These are phyloP conservation scores for Drosophila nr. fundita DNA, from an alignment of 2,888 invertebrate genomes.

Conservation along the genomic window DNA sequence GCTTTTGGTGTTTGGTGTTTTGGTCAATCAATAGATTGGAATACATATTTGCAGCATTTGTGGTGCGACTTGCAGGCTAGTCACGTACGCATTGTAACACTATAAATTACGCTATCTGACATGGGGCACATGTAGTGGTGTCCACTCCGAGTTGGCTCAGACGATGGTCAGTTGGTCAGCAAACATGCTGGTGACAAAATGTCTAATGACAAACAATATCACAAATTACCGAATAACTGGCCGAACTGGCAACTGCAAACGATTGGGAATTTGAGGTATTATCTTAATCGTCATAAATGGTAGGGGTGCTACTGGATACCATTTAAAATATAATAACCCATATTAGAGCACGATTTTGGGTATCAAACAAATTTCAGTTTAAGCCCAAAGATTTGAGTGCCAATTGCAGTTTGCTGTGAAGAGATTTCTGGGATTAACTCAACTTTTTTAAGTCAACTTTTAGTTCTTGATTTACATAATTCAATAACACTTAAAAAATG, in stretches of 20 bases:
- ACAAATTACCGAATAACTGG: slow-evolving; percentile 38
- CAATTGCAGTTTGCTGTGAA: neutral
- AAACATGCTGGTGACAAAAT: slow-evolving; percentile 49
- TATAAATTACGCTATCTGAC: slow-evolving; percentile 64
- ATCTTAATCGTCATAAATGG: neutral
- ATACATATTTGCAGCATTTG: slow-evolving; percentile 26
- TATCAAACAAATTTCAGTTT: neutral
- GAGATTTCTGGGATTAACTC: neutral
- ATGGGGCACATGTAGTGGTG: slow-evolving; percentile 26
- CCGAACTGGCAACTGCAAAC: slow-evolving; percentile 5
- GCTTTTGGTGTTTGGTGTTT: slow-evolving; percentile 16
- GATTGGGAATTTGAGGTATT: neutral
- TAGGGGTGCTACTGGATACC: neutral
- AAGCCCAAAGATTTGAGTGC: neutral
- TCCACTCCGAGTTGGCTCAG: slow-evolving; percentile 19
- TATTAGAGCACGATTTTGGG: too few species aligned
- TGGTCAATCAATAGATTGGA: slow-evolving; percentile 43
- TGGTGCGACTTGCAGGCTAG: slow-evolving; percentile 55
- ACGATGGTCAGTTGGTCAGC: neutral
- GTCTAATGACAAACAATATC: slow-evolving; percentile 31
- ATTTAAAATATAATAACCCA: too few species aligned
- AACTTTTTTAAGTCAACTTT: neutral
- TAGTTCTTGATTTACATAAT: neutral
- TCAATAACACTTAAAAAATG: neutral
- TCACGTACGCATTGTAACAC: slow-evolving; percentile 68